A percentile compares a stretch with the other conserved stretches of the same genome.
These are phyloP conservation scores for Megathymus violae DNA, from an alignment of 1,140 invertebrate species.

Conservation along the genomic window DNA sequence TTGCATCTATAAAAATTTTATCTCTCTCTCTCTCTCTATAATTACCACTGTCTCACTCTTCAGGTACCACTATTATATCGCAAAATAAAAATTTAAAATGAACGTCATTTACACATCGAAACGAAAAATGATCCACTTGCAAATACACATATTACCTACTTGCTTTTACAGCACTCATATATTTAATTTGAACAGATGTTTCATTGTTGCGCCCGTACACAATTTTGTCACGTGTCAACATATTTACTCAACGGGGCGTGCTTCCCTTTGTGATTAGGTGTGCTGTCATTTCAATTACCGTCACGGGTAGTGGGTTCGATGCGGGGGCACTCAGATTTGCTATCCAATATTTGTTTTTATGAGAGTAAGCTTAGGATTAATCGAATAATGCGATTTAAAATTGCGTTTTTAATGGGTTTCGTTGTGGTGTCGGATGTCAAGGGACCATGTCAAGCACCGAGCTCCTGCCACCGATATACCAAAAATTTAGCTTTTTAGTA, in stretches of 20 bases:
- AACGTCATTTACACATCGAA: too few relatives aligned
- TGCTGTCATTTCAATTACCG: slow-evolving; percentile 30
- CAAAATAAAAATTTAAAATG: too few relatives aligned
- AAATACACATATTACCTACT: slow-evolving; percentile 2
- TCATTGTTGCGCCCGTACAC: slow-evolving; percentile 24
- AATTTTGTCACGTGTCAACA: slow-evolving; percentile 35
- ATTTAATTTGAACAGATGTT: slow-evolving; percentile 40
- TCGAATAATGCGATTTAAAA: slow-evolving; percentile 3
- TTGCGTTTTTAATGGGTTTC: slow-evolving; percentile 12
- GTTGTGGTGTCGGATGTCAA: background rate
- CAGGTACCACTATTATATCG: too few relatives aligned
- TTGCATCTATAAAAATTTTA: too few relatives aligned
- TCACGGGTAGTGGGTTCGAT: slow-evolving; percentile 19
- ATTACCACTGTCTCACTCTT: too few relatives aligned
- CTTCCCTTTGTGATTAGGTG: slow-evolving; percentile 35
- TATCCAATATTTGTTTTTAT: slow-evolving; percentile 11
- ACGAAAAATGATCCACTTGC: background rate
- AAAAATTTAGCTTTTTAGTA: too few relatives aligned
- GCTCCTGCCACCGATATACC: too few relatives aligned
- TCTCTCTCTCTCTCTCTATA: too few relatives aligned
- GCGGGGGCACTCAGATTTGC: slow-evolving; percentile 2
- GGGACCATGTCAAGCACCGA: background rate
- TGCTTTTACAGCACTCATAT: background rate
- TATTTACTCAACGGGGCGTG: slow-evolving; percentile 34
- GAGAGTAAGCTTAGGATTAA: slow-evolving; percentile 4